Evolutionary conservation across 2,888 invertebrate genomes (phyloP), one percentile per base, ranked within the genome.

Genomic region (Panopea generosa): DNA sequence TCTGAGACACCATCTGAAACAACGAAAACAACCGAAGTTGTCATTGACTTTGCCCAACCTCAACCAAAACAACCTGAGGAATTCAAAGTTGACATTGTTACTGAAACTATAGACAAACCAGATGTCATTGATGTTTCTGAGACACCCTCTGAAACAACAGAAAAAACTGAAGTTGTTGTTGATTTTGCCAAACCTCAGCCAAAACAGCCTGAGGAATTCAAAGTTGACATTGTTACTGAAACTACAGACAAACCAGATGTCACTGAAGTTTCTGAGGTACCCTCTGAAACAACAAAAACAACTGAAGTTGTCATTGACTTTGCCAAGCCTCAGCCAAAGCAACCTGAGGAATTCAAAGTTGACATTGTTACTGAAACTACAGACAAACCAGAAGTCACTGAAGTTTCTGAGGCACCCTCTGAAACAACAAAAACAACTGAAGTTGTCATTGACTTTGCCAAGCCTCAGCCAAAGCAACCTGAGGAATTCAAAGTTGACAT

Each of bases 181-280:
- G 76, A 67, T 4, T 18, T 59, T 43, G 62, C 47, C 2, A 70
- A 77, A 66, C 66, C 77, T 27, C 74, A 66, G 24, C 29, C 43
- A n/a, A 53, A 77, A 24, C 33, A 50, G n/a, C 69, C 77, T 16
- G 61, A 57, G 24, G 55, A 70, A 60, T 68, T 43, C 24, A 65
- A 68, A 57, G 67, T 63, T 7, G 56, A 70, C 11, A 52, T 61
- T 63, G 33, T 22, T 33, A 20, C 33, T 57, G 75, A 80, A 45
- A 55, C 29, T 2, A 20, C 66, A 29, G 68, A 77, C n/a, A 11
- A 69, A 38, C 29, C 69, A n/a, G 73, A 81, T 50, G 57, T 83
- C 7, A 60, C 73, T 38, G 79, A 80, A 6, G 77, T 86, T 2
- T 38, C 69, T n/a, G 84, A 84, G 59, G 40, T 55, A 18, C 61